Percentiles rank a stretch among this genome's conserved stretches.
Evolutionary conservation across 1,140 invertebrate genomes (phyloP).

Genomic region (Lepidurus packardi): DNA sequence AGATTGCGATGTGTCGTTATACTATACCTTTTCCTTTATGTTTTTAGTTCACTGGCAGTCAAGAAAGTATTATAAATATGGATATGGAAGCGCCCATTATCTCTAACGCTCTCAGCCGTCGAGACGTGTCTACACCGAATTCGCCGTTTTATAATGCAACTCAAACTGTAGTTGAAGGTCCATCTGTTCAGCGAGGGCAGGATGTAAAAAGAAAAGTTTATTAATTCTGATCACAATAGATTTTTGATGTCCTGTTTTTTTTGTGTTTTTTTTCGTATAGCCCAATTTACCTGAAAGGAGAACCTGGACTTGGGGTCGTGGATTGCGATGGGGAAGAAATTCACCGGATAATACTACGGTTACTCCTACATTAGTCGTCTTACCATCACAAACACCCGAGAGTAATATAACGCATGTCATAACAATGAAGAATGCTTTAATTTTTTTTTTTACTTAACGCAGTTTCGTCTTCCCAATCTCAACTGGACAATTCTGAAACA

Average conservation of each 20-base stretch:
- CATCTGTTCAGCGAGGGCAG: neutral
- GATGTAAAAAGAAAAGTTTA: neutral
- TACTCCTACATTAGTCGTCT: neutral
- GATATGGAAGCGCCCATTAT: conserved; percentile 51
- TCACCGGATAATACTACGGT: neutral
- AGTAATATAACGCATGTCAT: neutral
- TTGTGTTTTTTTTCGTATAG: neutral
- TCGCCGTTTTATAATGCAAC: neutral
- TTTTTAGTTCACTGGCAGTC: conserved; percentile 65
- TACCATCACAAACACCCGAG: neutral
- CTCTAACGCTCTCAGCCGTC: conserved; percentile 3
- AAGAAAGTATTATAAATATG: conserved; percentile 67
- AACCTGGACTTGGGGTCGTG: conserved; percentile 5
- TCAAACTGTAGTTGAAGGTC: neutral
- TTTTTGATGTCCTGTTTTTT: too few species aligned
- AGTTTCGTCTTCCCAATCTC: neutral
- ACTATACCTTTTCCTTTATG: neutral
- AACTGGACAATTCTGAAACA: neutral
- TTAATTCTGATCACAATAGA: too few species aligned
- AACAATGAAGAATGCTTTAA: too few species aligned
- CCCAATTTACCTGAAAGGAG: neutral
- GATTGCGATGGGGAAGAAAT: neutral
- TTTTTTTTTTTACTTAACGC: neutral
- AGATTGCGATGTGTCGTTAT: neutral
- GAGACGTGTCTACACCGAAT: neutral